These are phyloP conservation scores for Ibidorhyncha struthersii DNA, from an alignment of 2,113 vertebrate species.

Conservation along the genomic window DNA sequence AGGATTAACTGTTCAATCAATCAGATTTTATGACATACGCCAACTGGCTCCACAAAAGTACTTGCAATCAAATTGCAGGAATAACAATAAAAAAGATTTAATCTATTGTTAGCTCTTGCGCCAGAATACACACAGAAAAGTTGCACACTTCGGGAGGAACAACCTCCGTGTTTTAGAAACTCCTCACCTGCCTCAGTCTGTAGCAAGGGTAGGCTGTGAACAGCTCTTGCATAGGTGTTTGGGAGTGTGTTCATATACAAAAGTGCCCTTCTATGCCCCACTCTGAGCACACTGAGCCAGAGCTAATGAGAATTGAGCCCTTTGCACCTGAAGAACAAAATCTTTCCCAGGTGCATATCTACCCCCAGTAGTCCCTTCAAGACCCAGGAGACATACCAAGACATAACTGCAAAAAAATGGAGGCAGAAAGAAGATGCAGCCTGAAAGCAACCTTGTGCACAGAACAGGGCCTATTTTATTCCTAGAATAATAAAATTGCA, in stretches of 20 bases:
- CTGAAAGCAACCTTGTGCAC: not conserved
- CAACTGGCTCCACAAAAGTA: conserved; percentile 43
- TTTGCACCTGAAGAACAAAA: not conserved
- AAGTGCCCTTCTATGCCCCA: fast-evolving
- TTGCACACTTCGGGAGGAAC: not conserved
- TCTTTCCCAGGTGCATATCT: not conserved
- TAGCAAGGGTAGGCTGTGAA: not conserved
- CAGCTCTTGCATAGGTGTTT: not conserved
- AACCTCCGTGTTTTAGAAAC: not conserved
- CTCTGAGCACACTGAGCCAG: not conserved
- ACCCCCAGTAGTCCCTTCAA: fast-evolving
- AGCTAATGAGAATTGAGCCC: not conserved
- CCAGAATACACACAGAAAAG: not conserved
- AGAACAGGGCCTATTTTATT: not conserved
- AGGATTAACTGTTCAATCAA: conserved; percentile 67
- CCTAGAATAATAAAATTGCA: not conserved
- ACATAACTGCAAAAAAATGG: fast-evolving
- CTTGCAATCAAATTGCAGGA: conserved; percentile 17
- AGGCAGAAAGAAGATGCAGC: not conserved
- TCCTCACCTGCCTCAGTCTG: not conserved
- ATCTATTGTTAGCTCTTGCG: not conserved
- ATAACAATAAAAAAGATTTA: conserved; percentile 16
- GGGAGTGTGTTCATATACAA: not conserved
- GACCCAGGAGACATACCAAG: not conserved
- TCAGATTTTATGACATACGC: conserved; percentile 43